Conservation (phyloP, 2,113 vertebrate species). For the Bujurquina vittata region DNA sequence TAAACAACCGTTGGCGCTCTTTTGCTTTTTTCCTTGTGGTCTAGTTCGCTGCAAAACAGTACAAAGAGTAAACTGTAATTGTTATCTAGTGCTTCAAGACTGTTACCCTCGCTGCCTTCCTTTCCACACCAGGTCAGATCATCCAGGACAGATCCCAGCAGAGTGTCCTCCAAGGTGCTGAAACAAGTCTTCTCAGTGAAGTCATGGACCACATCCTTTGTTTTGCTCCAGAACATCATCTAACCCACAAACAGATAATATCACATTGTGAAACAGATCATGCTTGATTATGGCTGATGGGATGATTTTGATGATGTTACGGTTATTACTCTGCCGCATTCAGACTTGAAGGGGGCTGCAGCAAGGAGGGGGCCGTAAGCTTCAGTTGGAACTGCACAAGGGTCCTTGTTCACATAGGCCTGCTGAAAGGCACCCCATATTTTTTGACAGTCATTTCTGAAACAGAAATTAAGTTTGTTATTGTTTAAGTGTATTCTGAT, state of each 20-base stretch:
- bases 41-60: neutral
- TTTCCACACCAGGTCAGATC: constrained; percentile 87
- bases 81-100: neutral
- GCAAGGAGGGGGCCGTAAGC: constrained; percentile 65
- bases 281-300: neutral
- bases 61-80: neutral
- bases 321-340: constrained; percentile 70
- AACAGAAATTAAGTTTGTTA: neutral
- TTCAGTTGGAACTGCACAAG: constrained; percentile 59
- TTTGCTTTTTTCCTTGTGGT: accelerated
- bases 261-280: neutral
- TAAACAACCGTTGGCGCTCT: neutral
- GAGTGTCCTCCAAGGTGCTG: constrained; percentile 84
- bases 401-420: constrained; percentile 65
- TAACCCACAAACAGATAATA: constrained; percentile 47
- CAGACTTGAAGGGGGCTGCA: neutral
- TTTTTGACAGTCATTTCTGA: constrained; percentile 51
- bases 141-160: constrained; percentile 84
- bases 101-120: constrained; percentile 68
- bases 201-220: constrained; percentile 73
- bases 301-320: neutral
- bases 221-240: constrained; percentile 91
- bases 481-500: neutral
- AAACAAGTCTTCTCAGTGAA: constrained; percentile 74
- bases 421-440: constrained; percentile 67